Conservation (phyloP, 2,797 vertebrate species). For the Myoxocephalus aenaeus region DNA sequence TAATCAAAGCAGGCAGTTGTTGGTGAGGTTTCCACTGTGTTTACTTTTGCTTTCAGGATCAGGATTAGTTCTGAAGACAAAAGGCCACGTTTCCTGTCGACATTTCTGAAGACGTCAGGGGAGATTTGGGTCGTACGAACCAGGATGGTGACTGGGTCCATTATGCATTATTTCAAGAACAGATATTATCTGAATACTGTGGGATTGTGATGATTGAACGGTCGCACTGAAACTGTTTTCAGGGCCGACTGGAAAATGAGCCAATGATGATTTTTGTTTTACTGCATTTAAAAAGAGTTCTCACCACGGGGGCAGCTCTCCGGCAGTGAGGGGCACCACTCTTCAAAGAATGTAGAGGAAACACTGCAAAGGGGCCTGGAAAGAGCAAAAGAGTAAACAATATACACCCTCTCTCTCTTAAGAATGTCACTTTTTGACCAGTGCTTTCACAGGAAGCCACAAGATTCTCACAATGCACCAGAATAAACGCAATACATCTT, state of each 20-base stretch:
- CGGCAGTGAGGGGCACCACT: slow-evolving; percentile 30
- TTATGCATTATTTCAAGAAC: slow-evolving; percentile 8
- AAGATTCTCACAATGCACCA: background rate
- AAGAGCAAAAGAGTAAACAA: slow-evolving; percentile 46
- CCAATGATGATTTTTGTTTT: slow-evolving; percentile 4
- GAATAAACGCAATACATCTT: background rate
- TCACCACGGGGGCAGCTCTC: slow-evolving; percentile 33
- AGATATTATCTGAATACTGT: slow-evolving; percentile 1
- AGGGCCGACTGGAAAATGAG: slow-evolving; percentile 4
- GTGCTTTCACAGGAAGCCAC: slow-evolving; percentile 14
- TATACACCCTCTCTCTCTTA: slow-evolving; percentile 1
- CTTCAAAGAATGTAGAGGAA: slow-evolving; percentile 51
- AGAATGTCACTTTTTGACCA: background rate
- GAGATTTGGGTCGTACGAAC: slow-evolving; percentile 34
- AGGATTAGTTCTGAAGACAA: slow-evolving; percentile 69
- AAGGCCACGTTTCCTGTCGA: slow-evolving; percentile 71
- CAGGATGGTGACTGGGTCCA: background rate
- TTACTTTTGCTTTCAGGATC: slow-evolving; percentile 71
- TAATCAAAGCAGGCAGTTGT: slow-evolving; percentile 52
- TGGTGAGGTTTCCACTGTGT: slow-evolving; percentile 49
- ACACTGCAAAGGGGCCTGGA: slow-evolving; percentile 24
- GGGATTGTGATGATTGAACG: background rate
- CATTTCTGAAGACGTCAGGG: slow-evolving; percentile 47
- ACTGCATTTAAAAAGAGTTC: slow-evolving; percentile 22
- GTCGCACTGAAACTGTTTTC: background rate